Conservation (phyloP, 2,113 vertebrate species). For the Ranitomeya imitator region DNA sequence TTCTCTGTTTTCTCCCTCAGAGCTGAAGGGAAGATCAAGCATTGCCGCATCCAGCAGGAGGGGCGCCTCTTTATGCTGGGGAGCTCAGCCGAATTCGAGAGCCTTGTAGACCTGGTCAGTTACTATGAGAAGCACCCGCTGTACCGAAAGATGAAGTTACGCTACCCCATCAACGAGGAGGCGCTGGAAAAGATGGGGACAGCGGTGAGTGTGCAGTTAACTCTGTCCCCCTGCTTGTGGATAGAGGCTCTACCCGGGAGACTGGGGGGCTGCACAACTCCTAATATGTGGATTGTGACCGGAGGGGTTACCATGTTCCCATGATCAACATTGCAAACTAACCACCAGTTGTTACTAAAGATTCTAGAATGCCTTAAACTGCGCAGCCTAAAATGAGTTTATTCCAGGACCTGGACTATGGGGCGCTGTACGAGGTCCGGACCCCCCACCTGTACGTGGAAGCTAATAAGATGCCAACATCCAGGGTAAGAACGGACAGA, state of each 20-base stretch:
- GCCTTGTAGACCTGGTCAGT: conserved; percentile 82
- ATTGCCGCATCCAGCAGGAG: conserved; percentile 86
- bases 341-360: no score
- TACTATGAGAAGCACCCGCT: conserved; percentile 86
- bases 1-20: conserved; percentile 60
- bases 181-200: conserved; percentile 87
- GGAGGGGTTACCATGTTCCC: no score
- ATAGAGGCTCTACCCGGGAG: fast-evolving
- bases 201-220: conserved; percentile 67
- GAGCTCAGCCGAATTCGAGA: conserved; percentile 85
- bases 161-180: conserved; percentile 88
- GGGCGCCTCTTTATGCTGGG: conserved; percentile 86
- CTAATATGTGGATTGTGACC: no score
- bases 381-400: no score
- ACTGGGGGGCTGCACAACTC: no score
- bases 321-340: no score
- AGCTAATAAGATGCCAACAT: conserved; percentile 87
- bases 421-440: conserved; percentile 82
- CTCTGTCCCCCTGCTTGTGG: not conserved
- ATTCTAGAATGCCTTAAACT: no score
- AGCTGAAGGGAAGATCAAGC: conserved; percentile 87
- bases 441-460: conserved; percentile 86
- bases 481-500: conserved; percentile 70
- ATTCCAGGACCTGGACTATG: conserved; percentile 83
- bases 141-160: conserved; percentile 86